Conservation (phyloP, 1,140 invertebrate genomes). For the Choristoneura fumiferana region DNA sequence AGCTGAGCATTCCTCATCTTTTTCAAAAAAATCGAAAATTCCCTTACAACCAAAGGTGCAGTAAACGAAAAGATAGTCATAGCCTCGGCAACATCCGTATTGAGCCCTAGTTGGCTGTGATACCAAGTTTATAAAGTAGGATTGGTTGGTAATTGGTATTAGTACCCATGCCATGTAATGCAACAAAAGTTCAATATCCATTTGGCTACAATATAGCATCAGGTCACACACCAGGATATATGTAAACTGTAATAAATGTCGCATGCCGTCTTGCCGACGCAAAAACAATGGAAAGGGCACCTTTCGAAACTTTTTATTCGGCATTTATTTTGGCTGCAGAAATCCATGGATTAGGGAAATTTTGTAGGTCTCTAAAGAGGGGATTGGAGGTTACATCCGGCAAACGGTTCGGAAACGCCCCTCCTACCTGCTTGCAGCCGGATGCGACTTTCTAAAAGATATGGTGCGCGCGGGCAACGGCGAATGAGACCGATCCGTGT, state of each 20-base stretch:
- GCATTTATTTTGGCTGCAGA: conserved; percentile 25
- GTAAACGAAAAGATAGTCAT: conserved; percentile 21
- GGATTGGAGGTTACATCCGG: conserved; percentile 37
- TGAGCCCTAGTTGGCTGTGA: conserved; percentile 44
- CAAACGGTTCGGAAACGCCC: conserved; percentile 55
- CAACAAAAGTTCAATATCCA: conserved; percentile 7
- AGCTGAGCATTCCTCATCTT: too few species aligned
- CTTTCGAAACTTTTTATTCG: too few species aligned
- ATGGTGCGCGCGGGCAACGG: conserved; percentile 45
- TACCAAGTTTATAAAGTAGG: conserved; percentile 22
- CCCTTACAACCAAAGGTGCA: background rate
- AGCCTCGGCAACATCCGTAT: conserved; percentile 19
- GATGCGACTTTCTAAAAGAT: conserved; percentile 76
- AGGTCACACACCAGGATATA: conserved; percentile 14
- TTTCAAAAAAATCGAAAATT: background rate
- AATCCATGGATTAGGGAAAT: conserved; percentile 22
- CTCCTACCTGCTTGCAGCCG: conserved; percentile 50
- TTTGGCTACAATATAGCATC: conserved; percentile 3
- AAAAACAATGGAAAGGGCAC: background rate
- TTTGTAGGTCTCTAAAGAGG: conserved; percentile 35
- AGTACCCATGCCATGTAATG: background rate
- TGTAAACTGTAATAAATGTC: too few species aligned
- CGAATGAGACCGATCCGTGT: conserved; percentile 20
- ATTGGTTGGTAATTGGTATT: background rate
- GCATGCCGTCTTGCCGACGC: too few species aligned